Evolutionary conservation across 2,888 invertebrate species (phyloP).

Genomic region (Bibio marci): DNA sequence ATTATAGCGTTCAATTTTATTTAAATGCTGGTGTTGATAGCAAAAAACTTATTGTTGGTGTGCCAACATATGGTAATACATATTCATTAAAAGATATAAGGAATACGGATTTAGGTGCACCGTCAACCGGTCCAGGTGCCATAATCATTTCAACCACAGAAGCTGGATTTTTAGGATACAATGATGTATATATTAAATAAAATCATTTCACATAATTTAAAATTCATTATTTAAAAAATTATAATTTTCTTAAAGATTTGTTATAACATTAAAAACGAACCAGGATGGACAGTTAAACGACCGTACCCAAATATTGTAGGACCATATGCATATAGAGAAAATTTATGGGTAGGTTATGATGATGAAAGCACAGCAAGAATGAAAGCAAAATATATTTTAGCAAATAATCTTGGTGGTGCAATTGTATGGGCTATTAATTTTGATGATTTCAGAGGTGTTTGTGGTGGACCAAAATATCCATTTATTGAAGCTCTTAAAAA

Average conservation of each 20-base stretch:
- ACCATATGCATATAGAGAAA: conserved; percentile 70
- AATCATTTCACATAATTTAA: too few relatives aligned
- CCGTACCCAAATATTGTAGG: conserved; percentile 72
- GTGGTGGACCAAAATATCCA: conserved; percentile 73
- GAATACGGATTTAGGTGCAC: conserved; percentile 66
- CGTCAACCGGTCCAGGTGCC: conserved; percentile 78
- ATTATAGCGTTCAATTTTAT: conserved; percentile 72
- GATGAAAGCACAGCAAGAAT: conserved; percentile 65
- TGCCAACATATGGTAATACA: conserved; percentile 79
- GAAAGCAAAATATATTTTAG: conserved; percentile 72
- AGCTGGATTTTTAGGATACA: conserved; percentile 83
- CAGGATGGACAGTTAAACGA: conserved; percentile 64
- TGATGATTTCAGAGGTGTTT: conserved; percentile 84
- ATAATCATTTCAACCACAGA: conserved; percentile 83
- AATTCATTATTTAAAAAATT: too few relatives aligned
- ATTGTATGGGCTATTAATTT: conserved; percentile 64
- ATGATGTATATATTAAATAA: conserved; percentile 64
- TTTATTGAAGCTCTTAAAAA: conserved; percentile 83
- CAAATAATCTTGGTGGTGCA: conserved; percentile 64
- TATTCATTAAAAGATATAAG: conserved; percentile 78
- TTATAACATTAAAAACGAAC: conserved; percentile 53
- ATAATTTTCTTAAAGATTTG: conserved; percentile 50
- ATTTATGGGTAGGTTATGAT: conserved; percentile 91
- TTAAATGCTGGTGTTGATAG: conserved; percentile 60
- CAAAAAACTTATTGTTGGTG: conserved; percentile 67